Percentiles rank a stretch among this genome's conserved stretches.
phyloP scores from a whole-genome alignment of 2,797 vertebrate species.

The Cygnus olor region DNA sequence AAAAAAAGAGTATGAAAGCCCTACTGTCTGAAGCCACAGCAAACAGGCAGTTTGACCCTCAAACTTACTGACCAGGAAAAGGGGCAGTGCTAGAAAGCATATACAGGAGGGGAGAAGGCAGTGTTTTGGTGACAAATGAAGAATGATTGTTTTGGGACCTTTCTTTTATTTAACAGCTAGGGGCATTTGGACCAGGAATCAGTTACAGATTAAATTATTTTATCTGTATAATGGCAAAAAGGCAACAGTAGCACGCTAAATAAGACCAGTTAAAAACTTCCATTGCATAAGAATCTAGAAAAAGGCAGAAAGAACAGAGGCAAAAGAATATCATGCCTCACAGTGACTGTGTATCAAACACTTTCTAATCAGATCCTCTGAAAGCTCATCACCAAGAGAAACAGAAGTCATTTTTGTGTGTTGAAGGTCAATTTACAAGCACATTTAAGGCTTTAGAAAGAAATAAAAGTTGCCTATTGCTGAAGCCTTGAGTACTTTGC shows the following conservation, averaged over 20 bases:
- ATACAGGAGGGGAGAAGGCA: neutral
- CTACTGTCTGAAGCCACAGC: neutral
- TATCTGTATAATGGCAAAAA: neutral
- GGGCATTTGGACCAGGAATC: neutral
- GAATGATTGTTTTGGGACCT: neutral
- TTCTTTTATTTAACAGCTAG: neutral
- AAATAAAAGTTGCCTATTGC: constrained; percentile 18
- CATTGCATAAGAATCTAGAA: neutral
- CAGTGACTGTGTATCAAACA: neutral
- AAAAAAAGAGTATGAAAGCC: neutral
- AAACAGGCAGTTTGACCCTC: neutral
- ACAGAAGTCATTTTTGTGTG: neutral
- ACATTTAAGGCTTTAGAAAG: neutral
- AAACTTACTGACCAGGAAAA: neutral
- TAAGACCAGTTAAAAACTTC: neutral
- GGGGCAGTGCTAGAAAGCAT: neutral
- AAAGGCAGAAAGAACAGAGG: neutral
- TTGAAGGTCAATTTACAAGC: constrained; percentile 16
- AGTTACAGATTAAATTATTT: neutral
- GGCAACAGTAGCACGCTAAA: neutral
- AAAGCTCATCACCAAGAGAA: neutral
- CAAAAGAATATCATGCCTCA: neutral
- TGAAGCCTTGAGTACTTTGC: neutral
- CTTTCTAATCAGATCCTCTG: neutral
- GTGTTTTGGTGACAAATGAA: neutral